These are phyloP conservation scores for Lichenostomus cassidix DNA, from an alignment of 2,113 vertebrate genomes.

Conservation along the genomic window DNA sequence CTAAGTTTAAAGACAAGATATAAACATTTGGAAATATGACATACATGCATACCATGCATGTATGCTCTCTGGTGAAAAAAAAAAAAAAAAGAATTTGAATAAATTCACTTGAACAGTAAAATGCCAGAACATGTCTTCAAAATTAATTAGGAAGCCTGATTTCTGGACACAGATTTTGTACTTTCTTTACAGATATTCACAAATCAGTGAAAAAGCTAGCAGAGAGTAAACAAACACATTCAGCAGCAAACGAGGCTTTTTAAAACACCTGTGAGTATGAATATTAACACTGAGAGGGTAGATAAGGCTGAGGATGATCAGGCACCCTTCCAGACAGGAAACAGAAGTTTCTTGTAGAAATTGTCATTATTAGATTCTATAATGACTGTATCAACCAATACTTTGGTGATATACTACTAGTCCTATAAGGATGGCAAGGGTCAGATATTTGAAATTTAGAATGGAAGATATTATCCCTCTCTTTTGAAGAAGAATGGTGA, in stretches of 20 bases:
- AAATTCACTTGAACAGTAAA: background rate
- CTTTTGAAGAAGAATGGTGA: background rate
- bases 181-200: background rate
- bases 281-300: background rate
- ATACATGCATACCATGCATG: background rate
- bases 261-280: background rate
- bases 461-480: background rate
- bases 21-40: background rate
- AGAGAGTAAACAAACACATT: background rate
- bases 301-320: background rate
- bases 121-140: background rate
- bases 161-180: background rate
- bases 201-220: background rate
- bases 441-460: background rate
- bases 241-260: background rate
- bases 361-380: background rate
- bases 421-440: background rate
- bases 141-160: background rate
- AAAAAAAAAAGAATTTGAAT: background rate
- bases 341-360: background rate
- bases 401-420: background rate
- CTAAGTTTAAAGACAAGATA: background rate
- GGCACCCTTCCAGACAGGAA: background rate
- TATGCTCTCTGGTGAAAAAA: background rate
- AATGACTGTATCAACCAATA: background rate